Base-by-base conservation (phyloP, 2,113 vertebrate species). In the Canis aureus region DNA sequence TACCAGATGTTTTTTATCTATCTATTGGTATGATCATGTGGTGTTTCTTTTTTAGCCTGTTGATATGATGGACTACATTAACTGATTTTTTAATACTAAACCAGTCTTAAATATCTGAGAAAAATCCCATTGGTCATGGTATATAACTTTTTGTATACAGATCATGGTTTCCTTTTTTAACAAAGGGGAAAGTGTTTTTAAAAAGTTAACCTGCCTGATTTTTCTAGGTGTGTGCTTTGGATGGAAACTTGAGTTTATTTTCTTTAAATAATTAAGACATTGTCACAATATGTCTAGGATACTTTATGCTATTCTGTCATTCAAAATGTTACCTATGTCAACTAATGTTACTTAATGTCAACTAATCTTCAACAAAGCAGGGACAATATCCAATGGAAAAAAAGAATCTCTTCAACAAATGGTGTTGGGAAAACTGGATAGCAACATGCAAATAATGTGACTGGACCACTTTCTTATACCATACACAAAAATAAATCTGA, bases 281-380 rank as follows among this genome's bases (percentile, higher is more conserved):
- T 93, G 57, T 35, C 82, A 78, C 17, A 86, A 43, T 22, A 62
- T 55, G 35, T 93, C 17, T 64, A 53, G 11, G 83, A 60, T 85
- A 38, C 55, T 93, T 38, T 22, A 53, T 85, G n/a, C 29, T 17
- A 93, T 78, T 93, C 59, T 91, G n/a, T 93, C n/a, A 66, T 78
- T 78, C 10, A 67, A 57, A 86, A 78, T 79, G 19, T 78, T 51
- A 85, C 25, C 11, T 69, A 16, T 69, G 32, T n/a, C 32, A 64
- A 27, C 25, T 27, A n/a, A 69, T 17, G 32, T 19, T 16, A 64
- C 11, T 11, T 27, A n/a, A 69, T n/a, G 32, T n/a, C 15, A 64
- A 27, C 23, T 27, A n/a, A 69, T n/a, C 32, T 69, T 69, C 32
- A n/a, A n/a, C 32, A 69, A 69, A 69, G 67, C 32, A 69, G 32